A percentile compares a stretch with the other conserved stretches of the same genome.
Evolutionary conservation across 2,888 invertebrate genomes (phyloP).

Genomic region (Coleophora deauratella): DNA sequence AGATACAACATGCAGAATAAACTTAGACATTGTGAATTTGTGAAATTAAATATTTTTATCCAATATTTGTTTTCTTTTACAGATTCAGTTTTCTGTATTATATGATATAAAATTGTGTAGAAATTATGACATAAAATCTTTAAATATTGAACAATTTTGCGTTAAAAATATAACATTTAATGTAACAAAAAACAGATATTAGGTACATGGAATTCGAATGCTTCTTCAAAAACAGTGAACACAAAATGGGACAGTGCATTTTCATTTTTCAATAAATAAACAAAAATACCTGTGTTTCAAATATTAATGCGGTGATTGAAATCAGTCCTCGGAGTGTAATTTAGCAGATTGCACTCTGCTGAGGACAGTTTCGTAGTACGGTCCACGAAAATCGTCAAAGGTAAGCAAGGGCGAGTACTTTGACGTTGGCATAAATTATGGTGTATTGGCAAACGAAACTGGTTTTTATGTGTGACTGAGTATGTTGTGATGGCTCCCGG

Average conservation of each 20-base stretch:
- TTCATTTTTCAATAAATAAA: conserved; percentile 52
- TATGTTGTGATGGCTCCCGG: conserved; percentile 16
- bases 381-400: conserved; percentile 59
- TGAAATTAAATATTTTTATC: no score
- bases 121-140: no score
- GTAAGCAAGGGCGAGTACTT: conserved; percentile 42
- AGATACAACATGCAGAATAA: no score
- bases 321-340: conserved; percentile 35
- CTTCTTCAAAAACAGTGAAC: conserved; percentile 31
- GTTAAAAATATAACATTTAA: no score
- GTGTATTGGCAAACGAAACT: conserved; percentile 34
- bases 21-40: no score
- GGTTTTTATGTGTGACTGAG: conserved; percentile 19
- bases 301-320: conserved; percentile 56
- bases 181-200: no score
- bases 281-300: conserved; percentile 53
- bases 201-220: conserved; percentile 43
- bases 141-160: no score
- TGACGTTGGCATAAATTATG: conserved; percentile 56
- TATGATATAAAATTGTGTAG: no score
- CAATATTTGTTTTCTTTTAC: no score
- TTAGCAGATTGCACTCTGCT: conserved; percentile 38
- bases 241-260: conserved; percentile 44
- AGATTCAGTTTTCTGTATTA: no score
- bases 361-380: conserved; percentile 38